Percentiles rank a stretch among this genome's conserved stretches.
Conservation (phyloP, 2,888 invertebrate genomes). For the Orthosia gothica region DNA sequence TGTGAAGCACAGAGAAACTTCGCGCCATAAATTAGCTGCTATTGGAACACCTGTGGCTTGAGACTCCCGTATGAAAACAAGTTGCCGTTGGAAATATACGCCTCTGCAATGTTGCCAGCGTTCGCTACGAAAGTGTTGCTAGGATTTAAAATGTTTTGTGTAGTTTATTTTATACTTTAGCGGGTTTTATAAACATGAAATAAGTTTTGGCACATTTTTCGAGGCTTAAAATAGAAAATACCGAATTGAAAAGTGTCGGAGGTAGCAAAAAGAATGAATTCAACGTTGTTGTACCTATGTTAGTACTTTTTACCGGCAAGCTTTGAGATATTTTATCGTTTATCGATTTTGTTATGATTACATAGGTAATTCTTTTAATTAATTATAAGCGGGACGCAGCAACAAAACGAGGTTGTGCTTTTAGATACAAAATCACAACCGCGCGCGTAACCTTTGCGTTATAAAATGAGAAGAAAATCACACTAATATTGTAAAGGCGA, state of each 20-base stretch:
- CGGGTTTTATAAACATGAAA: neutral
- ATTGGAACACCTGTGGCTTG: conserved; percentile 61
- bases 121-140: conserved; percentile 23
- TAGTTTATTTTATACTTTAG: conserved; percentile 4
- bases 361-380: too few relatives aligned
- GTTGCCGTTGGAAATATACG: conserved; percentile 15
- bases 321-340: too few relatives aligned
- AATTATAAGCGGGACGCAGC: too few relatives aligned
- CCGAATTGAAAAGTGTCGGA: neutral
- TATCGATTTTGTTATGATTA: too few relatives aligned
- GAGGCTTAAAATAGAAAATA: neutral
- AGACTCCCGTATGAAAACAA: conserved; percentile 27
- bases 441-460: too few relatives aligned
- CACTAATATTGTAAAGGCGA: too few relatives aligned
- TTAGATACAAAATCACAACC: too few relatives aligned
- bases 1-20: conserved; percentile 23
- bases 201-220: neutral
- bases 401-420: too few relatives aligned
- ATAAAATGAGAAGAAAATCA: too few relatives aligned
- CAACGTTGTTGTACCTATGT: too few relatives aligned
- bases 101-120: conserved; percentile 19
- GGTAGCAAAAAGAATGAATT: neutral
- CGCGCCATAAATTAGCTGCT: conserved; percentile 52
- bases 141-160: conserved; percentile 14
- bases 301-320: too few relatives aligned